Evolutionary conservation across 2,888 invertebrate genomes (phyloP), one percentile per base, ranked within the genome.

Genomic region (Noctuana brunneofusca): DNA sequence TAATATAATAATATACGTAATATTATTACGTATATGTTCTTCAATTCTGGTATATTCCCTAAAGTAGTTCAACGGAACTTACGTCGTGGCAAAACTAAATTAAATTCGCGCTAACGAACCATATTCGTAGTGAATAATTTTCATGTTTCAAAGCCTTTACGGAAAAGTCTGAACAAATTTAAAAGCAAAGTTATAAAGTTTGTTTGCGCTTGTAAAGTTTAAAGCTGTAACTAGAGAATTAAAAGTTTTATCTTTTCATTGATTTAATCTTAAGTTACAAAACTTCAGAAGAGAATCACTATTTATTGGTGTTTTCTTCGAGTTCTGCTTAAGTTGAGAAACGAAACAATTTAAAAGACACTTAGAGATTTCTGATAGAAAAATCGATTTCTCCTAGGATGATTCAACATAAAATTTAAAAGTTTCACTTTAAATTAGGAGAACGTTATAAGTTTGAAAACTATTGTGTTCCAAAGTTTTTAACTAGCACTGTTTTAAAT

Each of bases 21-120:
- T n/a, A 20, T 46, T 20, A 8, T 18, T 49, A 4, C 24, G 4
- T 9, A 14, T 22, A 24, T 46, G 9, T 18, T 46, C n/a, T n/a
- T 20, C 46, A 6, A 18, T 20, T 12, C 24, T 24, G 1, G 6
- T 16, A 2, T 11, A 50, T 14, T 24, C 12, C 12, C 27, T 0
- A 4, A 16, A 9, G 9, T 50, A 50, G 5, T 30, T 30, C 8
- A 54, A 18, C n/a, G 3, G 18, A 20, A 38, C 22, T 54, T 22
- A 38, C 38, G 24, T 22, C 41, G 14, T 14, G 9, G 9, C 14
- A 41, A 41, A 54, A 41, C 14, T 14, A 22, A 54, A 54, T 54
- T 24, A 22, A n/a, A 0, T 32, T 32, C 30, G 30, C 30, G 16
- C 54, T 54, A 54, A 41, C 38, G 41, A 54, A 54, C 54, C 41